A percentile compares a stretch with the other conserved stretches of the same genome.
Evolutionary conservation across 2,888 invertebrate species (phyloP).

Genomic region (Crematogaster levior): DNA sequence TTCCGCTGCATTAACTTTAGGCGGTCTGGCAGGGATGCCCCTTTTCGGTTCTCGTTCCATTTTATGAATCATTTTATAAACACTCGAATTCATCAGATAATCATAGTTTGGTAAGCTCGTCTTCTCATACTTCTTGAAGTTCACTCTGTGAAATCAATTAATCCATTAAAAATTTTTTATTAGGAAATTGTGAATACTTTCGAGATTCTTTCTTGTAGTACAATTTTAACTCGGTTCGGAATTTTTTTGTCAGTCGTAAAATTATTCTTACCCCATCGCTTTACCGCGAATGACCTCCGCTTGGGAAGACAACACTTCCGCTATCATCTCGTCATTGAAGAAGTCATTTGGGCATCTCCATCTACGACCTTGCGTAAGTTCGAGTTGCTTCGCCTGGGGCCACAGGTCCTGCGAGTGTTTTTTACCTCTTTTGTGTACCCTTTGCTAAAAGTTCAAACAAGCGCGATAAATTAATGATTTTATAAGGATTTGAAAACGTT

Average conservation of each 20-base stretch:
- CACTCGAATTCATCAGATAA: conserved; percentile 92
- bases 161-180: conserved; percentile 32
- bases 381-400: conserved; percentile 90
- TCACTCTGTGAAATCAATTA: conserved; percentile 89
- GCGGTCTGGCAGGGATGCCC: conserved; percentile 89
- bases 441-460: conserved; percentile 76
- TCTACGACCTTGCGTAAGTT: conserved; percentile 92
- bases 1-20: conserved; percentile 89
- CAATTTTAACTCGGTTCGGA: not conserved
- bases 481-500: not conserved
- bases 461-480: not conserved
- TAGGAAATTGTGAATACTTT: not conserved
- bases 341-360: conserved; percentile 95
- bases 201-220: not conserved
- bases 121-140: conserved; percentile 96
- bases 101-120: conserved; percentile 89
- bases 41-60: conserved; percentile 90
- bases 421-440: conserved; percentile 75
- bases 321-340: conserved; percentile 95
- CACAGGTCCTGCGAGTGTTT: conserved; percentile 82
- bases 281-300: conserved; percentile 94
- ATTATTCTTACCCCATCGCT: conserved; percentile 91
- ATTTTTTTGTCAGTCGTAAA: not conserved
- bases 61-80: conserved; percentile 92
- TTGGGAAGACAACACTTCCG: conserved; percentile 93